Evolutionary conservation across 2,113 vertebrate species (phyloP).

Genomic region (Scomber colias): DNA sequence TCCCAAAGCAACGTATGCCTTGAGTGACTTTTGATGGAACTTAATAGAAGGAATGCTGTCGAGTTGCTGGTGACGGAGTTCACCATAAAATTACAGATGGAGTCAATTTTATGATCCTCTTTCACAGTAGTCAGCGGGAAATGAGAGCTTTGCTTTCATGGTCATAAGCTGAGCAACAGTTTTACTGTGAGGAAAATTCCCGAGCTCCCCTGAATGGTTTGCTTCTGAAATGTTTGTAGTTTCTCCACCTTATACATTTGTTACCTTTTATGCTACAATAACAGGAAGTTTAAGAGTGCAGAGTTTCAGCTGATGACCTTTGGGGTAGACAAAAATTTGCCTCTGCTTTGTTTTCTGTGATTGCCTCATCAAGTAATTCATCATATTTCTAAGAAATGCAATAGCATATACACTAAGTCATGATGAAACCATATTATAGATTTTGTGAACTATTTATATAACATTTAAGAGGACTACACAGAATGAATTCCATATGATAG

Average conservation of each 20-base stretch:
- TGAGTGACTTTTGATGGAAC: constrained; percentile 22
- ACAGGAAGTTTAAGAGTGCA: constrained; percentile 10
- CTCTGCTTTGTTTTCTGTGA: neutral
- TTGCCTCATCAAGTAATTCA: constrained; percentile 3
- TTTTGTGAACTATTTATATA: constrained; percentile 15
- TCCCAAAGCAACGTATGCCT: neutral
- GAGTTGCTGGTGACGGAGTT: constrained; percentile 70
- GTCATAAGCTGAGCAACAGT: constrained; percentile 60
- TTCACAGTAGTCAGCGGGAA: constrained; percentile 82
- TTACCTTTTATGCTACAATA: constrained; percentile 49
- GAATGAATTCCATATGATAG: constrained; percentile 22
- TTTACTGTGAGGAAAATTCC: constrained; percentile 72
- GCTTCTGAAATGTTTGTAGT: constrained; percentile 45
- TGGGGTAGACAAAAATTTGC: constrained; percentile 15
- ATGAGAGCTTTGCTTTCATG: constrained; percentile 74
- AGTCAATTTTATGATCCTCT: constrained; percentile 81
- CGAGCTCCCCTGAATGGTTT: constrained; percentile 19
- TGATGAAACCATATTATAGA: neutral
- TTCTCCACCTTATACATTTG: constrained; percentile 43
- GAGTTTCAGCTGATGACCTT: constrained; percentile 1
- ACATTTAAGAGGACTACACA: neutral
- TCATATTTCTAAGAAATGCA: constrained; percentile 7
- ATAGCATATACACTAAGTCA: neutral
- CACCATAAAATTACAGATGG: constrained; percentile 78
- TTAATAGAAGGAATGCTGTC: constrained; percentile 35